A percentile compares a stretch with the other conserved stretches of the same genome.
Conservation (phyloP, 2,797 vertebrate species). For the Sebastes cheni region DNA sequence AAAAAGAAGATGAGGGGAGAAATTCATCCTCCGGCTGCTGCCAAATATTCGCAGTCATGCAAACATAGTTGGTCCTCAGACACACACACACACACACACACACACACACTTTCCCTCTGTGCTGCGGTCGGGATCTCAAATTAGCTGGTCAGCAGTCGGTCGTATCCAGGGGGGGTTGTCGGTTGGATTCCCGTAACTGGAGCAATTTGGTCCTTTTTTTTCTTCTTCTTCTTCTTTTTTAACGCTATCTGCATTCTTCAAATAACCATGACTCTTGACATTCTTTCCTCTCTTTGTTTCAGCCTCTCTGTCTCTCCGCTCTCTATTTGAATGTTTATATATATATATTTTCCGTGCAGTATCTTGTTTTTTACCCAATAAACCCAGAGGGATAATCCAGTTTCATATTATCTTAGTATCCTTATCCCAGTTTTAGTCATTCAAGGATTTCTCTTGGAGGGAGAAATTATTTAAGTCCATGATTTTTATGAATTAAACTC, state of each 20-base stretch:
- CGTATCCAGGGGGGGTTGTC: constrained; percentile 57
- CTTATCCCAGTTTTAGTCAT: neutral
- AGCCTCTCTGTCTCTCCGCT: constrained; percentile 9
- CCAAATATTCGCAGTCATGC: constrained; percentile 66
- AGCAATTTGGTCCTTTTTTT: constrained; percentile 54
- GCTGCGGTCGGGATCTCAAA: constrained; percentile 75
- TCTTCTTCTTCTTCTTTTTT: constrained; percentile 9
- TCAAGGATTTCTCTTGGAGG: constrained; percentile 3
- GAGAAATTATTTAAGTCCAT: neutral
- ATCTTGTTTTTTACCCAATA: constrained; percentile 12
- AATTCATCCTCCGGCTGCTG: constrained; percentile 53
- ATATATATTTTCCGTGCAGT: neutral
- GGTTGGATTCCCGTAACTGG: constrained; percentile 74
- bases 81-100: constrained; percentile 10
- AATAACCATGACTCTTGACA: constrained; percentile 72
- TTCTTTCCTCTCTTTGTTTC: constrained; percentile 58
- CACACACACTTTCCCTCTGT: constrained; percentile 35
- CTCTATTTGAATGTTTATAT: constrained; percentile 8
- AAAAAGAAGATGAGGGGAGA: constrained; percentile 63
- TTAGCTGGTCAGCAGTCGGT: constrained; percentile 75
- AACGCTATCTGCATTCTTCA: constrained; percentile 75
- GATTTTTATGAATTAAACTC: neutral
- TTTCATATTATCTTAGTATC: neutral
- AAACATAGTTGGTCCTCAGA: constrained; percentile 46
- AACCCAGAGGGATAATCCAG: neutral